Base-by-base conservation (phyloP, 23 tunicate genomes). In the Ciona savignyi region DNA sequence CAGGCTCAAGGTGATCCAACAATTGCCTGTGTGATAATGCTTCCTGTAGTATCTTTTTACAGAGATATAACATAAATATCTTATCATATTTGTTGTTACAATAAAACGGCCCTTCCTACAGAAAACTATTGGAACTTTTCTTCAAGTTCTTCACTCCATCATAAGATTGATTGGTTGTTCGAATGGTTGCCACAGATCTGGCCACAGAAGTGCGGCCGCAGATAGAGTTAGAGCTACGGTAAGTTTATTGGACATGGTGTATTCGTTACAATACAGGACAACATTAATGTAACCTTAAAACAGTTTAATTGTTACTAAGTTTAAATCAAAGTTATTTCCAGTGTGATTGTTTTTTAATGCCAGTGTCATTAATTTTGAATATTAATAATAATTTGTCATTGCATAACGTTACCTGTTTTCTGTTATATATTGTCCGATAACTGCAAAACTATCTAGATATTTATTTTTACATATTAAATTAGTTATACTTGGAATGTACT, bases 191-290 rank as follows among this genome's bases (percentile, higher is more conserved):
- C n/a, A 48, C 4, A 42, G 71, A 34, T 73, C 66, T 0, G 86
- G 87, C 0, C 82, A 82, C 72, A 76, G 80, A 9, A 66, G 63
- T 32, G 34, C 73, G 25, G 56, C 84, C 2, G 60, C 35, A 4
- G 84, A 88, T 27, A 77, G 70, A 70, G 42, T 88, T 66, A 51
- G 96, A 60, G 19, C 73, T 0, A 81, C 68, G 79, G 96, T 88
- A 68, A 29, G 49, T 61, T 22, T 63, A 32, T 34, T 65, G 20
- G 20, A 49, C 61, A 49, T 49, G 28, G 34, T 60, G 24, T 29
- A 60, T 60, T 11, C 11, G 24, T 0, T 23, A 48, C 0, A 48
- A 15, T 51, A 0, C 19, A 66, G 51, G 11, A 51, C 29, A 22
- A 11, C 23, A 48, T 21, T 21, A 26, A 4, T 0, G 15, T 6